Conservation (phyloP, 2,113 vertebrate genomes). For the Excalfactoria chinensis region DNA sequence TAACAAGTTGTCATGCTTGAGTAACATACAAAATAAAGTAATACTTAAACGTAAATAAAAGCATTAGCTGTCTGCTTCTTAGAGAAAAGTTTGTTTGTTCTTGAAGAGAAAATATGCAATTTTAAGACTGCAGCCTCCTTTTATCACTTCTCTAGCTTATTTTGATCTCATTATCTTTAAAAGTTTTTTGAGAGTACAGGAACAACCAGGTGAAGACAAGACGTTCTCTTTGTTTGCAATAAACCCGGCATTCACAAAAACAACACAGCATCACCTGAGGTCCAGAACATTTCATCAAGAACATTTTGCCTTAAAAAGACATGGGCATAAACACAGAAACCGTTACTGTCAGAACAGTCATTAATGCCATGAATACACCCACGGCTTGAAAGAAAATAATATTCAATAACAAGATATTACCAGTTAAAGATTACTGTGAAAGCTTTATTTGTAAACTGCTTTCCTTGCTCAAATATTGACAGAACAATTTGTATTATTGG, state of each 20-base stretch:
- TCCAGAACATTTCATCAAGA: neutral
- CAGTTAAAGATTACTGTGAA: constrained; percentile 13
- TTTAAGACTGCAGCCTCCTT: neutral
- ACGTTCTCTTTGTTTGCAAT: neutral
- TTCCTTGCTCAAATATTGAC: constrained; percentile 36
- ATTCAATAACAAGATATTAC: neutral
- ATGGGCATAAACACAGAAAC: neutral
- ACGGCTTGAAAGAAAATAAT: neutral
- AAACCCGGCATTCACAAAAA: neutral
- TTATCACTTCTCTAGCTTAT: neutral
- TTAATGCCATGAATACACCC: neutral
- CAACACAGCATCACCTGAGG: neutral
- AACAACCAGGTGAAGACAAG: neutral
- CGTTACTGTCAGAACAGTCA: neutral
- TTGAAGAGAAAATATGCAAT: neutral
- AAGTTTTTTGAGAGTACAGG: neutral
- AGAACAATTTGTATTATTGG: neutral
- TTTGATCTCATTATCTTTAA: neutral
- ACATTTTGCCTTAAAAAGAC: constrained; percentile 8
- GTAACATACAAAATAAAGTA: neutral
- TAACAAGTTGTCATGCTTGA: neutral
- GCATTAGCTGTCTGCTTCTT: neutral
- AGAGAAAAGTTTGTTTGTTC: neutral
- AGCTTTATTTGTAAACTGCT: neutral
- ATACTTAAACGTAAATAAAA: neutral